phyloP scores from a whole-genome alignment of 30 jellyfish, hydroid and myxozoan species.

The Pseudorhiza aurosa region DNA sequence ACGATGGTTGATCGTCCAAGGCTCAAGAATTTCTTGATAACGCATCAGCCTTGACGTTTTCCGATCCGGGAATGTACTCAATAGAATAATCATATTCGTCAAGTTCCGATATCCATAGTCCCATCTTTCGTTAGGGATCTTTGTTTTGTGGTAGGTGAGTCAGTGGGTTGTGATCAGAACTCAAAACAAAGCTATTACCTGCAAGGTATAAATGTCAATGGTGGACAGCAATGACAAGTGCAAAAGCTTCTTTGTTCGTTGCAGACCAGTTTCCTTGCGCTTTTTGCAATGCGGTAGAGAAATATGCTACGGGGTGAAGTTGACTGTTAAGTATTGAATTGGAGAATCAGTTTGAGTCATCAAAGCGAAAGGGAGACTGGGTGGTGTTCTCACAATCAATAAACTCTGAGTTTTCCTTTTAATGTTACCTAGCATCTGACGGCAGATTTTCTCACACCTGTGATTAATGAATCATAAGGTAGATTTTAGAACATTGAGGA shows the following conservation, averaged over 20 bases:
- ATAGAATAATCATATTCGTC: conserved; percentile 35
- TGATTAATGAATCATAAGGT: no score
- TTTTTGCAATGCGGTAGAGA: conserved; percentile 10
- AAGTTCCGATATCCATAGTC: conserved; percentile 26
- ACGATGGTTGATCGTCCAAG: neutral
- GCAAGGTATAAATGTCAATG: conserved; percentile 50
- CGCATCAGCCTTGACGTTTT: conserved; percentile 22
- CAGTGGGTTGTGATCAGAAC: conserved; percentile 38
- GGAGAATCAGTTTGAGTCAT: no score
- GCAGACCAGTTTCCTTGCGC: conserved; percentile 47
- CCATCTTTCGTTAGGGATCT: conserved; percentile 47
- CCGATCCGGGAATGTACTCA: conserved; percentile 15
- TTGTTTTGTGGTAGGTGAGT: conserved; percentile 32
- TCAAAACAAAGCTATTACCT: conserved; percentile 25
- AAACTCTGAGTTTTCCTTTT: no score
- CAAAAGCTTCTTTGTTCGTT: conserved; percentile 36
- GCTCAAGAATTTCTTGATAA: conserved; percentile 22
- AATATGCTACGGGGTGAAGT: conserved; percentile 39
- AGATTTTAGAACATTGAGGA: no score
- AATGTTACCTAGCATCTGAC: no score
- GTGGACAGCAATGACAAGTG: conserved; percentile 25
- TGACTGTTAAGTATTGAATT: conserved; percentile 1
- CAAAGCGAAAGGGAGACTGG: no score
- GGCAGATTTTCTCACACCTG: no score
- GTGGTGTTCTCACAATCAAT: no score